Conservation (phyloP, 2,797 vertebrate genomes). For the Aratinga solstitialis region DNA sequence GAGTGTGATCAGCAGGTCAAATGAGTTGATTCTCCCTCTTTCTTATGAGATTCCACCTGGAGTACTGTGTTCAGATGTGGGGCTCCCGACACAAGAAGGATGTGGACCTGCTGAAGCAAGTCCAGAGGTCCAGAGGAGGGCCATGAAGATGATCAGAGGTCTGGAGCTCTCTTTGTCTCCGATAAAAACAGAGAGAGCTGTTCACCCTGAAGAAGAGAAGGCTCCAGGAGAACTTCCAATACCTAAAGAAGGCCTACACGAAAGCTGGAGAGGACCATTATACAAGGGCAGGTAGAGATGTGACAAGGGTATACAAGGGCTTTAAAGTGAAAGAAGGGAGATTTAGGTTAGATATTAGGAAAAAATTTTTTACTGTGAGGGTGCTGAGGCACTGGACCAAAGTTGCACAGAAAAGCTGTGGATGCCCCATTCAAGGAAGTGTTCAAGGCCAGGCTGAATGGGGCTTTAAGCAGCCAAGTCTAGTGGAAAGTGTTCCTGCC, state of each 20-base stretch:
- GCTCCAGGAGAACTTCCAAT: not conserved
- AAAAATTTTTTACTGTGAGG: not conserved
- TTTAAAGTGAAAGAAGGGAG: not conserved
- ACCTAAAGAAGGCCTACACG: too few species aligned
- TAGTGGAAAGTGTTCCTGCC: not conserved
- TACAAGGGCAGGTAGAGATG: fast-evolving
- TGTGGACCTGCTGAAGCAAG: fast-evolving
- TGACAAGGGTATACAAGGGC: not conserved
- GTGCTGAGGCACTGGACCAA: not conserved
- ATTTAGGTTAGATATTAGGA: not conserved
- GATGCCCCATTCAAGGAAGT: not conserved
- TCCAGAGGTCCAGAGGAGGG: not conserved
- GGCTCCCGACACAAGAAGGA: not conserved
- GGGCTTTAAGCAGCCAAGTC: not conserved
- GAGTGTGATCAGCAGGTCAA: fast-evolving
- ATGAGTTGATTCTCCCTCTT: not conserved
- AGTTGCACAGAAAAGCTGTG: not conserved
- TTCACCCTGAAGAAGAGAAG: not conserved
- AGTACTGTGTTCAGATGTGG: not conserved
- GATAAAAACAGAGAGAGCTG: not conserved
- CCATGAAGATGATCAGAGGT: not conserved
- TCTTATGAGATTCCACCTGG: not conserved
- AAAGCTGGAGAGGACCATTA: not conserved
- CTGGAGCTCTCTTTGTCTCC: not conserved
- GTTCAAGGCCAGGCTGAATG: not conserved